These are phyloP conservation scores for Sciurus niger DNA, from an alignment of 2,113 vertebrate species.

Conservation along the genomic window DNA sequence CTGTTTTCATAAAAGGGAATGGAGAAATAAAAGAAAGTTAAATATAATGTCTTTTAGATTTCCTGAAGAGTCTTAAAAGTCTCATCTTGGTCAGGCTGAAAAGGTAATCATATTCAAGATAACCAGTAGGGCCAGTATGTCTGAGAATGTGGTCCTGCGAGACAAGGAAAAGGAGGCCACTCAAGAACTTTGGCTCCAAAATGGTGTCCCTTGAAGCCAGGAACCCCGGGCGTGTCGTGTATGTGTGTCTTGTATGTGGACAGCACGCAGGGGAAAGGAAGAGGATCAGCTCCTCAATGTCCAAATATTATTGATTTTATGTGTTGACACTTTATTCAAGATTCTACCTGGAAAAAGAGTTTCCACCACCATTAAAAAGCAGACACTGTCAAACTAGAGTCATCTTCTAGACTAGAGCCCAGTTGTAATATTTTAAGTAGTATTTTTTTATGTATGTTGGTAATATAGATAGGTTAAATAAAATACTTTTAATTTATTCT, in stretches of 20 bases:
- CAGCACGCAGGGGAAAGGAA: neutral
- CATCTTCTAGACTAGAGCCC: neutral
- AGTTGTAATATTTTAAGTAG: neutral
- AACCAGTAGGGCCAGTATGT: neutral
- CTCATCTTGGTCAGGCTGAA: neutral
- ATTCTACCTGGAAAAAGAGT: neutral
- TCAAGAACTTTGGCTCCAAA: neutral
- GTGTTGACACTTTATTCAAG: neutral
- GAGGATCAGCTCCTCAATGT: neutral
- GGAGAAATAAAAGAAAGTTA: neutral
- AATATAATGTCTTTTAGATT: neutral
- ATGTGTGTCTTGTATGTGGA: neutral
- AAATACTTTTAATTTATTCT: slow-evolving; percentile 19
- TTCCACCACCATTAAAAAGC: neutral
- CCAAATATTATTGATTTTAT: neutral
- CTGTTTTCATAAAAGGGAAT: neutral
- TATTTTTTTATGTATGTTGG: neutral
- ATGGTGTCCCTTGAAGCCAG: neutral
- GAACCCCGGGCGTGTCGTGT: rapidly evolving
- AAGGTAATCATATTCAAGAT: neutral
- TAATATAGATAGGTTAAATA: neutral
- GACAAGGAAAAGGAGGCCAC: neutral
- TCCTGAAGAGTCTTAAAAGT: neutral
- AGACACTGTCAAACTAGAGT: neutral
- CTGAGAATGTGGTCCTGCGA: neutral